Evolutionary conservation across 2,113 vertebrate species (phyloP), one percentile per base, ranked within the genome.

Genomic region (Pelvicachromis taeniatus): DNA sequence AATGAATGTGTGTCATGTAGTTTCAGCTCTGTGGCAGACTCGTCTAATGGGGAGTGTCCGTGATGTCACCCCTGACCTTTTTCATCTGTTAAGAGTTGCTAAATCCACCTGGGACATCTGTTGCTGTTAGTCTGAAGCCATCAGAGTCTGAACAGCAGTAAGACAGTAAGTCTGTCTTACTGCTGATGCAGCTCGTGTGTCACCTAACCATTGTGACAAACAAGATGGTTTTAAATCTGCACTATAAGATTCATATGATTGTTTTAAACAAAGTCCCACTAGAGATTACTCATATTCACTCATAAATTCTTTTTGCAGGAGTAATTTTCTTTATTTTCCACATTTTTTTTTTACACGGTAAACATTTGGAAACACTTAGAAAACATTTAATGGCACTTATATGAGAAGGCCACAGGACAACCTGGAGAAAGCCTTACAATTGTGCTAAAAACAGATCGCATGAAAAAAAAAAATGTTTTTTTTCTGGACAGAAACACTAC

Each of bases 61-160:
- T 90, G 81, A 87, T 79, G 63, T 82, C 78, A 87, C 48, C 31
- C 52, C 13, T 77, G 88, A 92, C 83, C 91, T 86, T 81, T 84
- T 83, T 93, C 88, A 92, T 92, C 91, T 85, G 77, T 88, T 95
- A 93, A 95, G 93, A n/a, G 48, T 85, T 16, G 73, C 87, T 96
- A 95, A 95, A 94, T 81, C 93, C 77, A 73, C 88, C 56, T 13
- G 77, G 88, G 86, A 90, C 95, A 95, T 93, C 94, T 95, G 94
- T 53, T 91, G 91, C 73, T 88, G 84, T 63, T 77, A 88, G 73
- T 77, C 81, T 75, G 38, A 35, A 65, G 89, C 58, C 63, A 35
- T 21, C 80, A 42, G 58, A 82, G 68, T 21, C 19, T 63, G 59
- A 63, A 38, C 31, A 63, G 33, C 59, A 17, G 0, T 63, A 63